Evolutionary conservation across 2,113 vertebrate genomes (phyloP).

Genomic region (Colius striatus): DNA sequence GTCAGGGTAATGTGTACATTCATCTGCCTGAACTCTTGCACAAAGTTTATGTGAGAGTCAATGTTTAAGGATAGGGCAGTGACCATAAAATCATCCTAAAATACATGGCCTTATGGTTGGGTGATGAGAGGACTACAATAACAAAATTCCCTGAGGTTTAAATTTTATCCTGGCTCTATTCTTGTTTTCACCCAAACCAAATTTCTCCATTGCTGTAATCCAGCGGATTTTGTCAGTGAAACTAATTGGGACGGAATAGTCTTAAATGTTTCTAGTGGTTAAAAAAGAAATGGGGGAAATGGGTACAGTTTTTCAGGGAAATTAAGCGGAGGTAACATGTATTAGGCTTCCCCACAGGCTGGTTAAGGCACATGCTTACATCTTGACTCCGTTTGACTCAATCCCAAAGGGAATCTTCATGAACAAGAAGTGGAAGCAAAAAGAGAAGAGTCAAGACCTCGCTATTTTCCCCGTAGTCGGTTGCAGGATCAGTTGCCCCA

Average conservation of each 20-base stretch:
- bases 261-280: neutral
- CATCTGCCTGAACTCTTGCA: neutral
- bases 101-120: neutral
- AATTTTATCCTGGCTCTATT: neutral
- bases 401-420: neutral
- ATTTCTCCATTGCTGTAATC: neutral
- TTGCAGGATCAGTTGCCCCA: neutral
- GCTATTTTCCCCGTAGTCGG: constrained; percentile 6
- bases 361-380: neutral
- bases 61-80: neutral
- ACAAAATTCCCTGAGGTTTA: neutral
- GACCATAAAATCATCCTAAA: neutral
- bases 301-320: neutral
- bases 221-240: neutral
- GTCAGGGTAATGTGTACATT: neutral
- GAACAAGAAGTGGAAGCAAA: constrained; percentile 28
- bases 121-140: neutral
- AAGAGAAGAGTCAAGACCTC: constrained; percentile 23
- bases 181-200: neutral
- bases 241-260: neutral
- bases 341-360: neutral
- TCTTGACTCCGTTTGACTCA: neutral
- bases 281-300: neutral
- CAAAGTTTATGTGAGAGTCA: neutral
- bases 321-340: neutral